A percentile compares a stretch with the other conserved stretches of the same genome.
Conservation (phyloP, 2,797 vertebrate species). For the Echeneis naucrates region DNA sequence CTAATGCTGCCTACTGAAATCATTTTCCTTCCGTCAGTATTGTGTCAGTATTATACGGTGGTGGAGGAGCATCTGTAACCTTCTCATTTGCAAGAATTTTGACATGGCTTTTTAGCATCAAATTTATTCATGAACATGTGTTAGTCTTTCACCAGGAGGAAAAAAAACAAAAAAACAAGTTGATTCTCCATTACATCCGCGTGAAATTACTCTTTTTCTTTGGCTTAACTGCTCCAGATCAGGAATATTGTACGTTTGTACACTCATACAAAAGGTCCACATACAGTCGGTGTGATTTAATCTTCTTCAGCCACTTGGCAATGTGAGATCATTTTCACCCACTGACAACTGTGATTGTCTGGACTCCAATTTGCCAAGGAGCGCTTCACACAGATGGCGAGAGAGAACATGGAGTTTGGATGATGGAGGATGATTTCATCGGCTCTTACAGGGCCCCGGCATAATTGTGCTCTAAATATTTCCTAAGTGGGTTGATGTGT, state of each 20-base stretch:
- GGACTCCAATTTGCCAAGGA: constrained; percentile 78
- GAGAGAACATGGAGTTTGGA: constrained; percentile 64
- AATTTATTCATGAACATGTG: background rate
- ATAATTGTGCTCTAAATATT: constrained; percentile 71
- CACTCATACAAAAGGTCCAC: constrained; percentile 28
- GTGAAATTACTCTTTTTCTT: constrained; percentile 7
- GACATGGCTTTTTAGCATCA: background rate
- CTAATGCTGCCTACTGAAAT: background rate
- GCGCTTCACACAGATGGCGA: constrained; percentile 75
- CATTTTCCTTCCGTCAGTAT: background rate
- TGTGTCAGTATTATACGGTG: background rate
- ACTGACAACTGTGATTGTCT: constrained; percentile 82
- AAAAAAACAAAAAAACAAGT: background rate
- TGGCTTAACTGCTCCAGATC: constrained; percentile 24
- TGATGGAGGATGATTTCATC: constrained; percentile 63
- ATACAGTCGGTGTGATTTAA: constrained; percentile 36
- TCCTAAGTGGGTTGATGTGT: constrained; percentile 74
- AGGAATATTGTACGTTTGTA: constrained; percentile 37
- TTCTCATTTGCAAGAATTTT: background rate
- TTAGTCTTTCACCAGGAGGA: background rate
- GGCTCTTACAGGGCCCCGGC: constrained; percentile 54
- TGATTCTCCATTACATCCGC: background rate
- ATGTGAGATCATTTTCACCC: constrained; percentile 72
- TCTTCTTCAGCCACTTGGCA: constrained; percentile 71
- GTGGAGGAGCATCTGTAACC: background rate